Base-by-base conservation (phyloP, 2,113 vertebrate species). In the Neolamprologus sp. region DNA sequence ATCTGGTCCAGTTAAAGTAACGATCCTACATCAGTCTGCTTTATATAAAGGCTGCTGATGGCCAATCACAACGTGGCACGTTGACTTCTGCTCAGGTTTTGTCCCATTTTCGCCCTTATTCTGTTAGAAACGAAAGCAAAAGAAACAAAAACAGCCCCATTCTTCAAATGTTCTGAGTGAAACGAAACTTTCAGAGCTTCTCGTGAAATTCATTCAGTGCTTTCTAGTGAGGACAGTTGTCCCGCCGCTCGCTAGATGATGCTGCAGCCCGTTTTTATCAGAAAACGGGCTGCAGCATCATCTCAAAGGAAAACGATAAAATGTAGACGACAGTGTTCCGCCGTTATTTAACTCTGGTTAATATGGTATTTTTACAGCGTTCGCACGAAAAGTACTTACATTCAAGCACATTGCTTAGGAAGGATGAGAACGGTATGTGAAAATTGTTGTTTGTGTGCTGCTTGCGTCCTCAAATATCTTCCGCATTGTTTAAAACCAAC, bases 211-310 rank as follows among this genome's bases (percentile, higher is more conserved):
- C 42, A 11, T 26, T 28, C 42, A 3, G 23, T 49, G 23, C 42
- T 28, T 28, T 4, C 23, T 6, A 2, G 17, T 28, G 31, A 49
- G n/a, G 37, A 31, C 83, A 84, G 58, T 93, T 86, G 54, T 9
- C 37, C 93, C 93, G 88, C 94, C 93, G 16, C 82, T 85, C 94
- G 86, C 94, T 91, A 94, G 91, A 85, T 93, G 92, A 1, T 68
- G 91, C 94, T 94, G 82, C 87, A 92, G 94, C 78, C 10, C 26
- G 1, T 5, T 45, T 55, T 5, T 3, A 9, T 2, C 16, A 2
- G 10, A 23, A 6, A 40, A 58, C 23, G 40, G 4, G 53, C 65
- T 33, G 83, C 4, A 10, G 82, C 60, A 35, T 82, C 58, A 6
- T 40, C 21, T 11, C 4, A n/a, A 81, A 81, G 73, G n/a, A 57